Conservation (phyloP, 1,140 invertebrate species). For the Leptopilina clavipes region DNA sequence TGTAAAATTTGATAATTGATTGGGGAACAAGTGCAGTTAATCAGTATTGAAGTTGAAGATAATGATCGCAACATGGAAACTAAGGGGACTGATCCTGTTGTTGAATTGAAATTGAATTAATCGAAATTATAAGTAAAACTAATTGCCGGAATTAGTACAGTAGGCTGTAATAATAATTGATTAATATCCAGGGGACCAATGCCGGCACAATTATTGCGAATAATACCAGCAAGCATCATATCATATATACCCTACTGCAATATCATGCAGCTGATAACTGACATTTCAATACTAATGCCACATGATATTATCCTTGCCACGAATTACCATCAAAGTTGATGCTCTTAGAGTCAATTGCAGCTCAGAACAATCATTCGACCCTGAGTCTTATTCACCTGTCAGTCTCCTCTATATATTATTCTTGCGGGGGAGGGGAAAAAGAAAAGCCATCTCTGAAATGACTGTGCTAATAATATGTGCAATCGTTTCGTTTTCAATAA, state of each 20-base stretch:
- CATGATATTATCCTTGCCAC: conserved; percentile 21
- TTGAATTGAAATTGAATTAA: neutral
- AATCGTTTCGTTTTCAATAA: too few relatives aligned
- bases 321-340: conserved; percentile 33
- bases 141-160: neutral
- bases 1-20: too few relatives aligned
- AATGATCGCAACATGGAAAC: neutral
- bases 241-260: neutral
- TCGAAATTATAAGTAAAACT: conserved; percentile 6
- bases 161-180: conserved; percentile 8
- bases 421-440: neutral
- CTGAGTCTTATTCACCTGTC: conserved; percentile 17
- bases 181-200: neutral
- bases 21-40: neutral
- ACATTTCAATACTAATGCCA: conserved; percentile 27
- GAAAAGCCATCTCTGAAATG: too few relatives aligned
- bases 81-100: neutral
- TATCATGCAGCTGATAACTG: conserved; percentile 28
- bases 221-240: conserved; percentile 7
- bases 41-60: neutral
- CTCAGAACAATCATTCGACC: conserved; percentile 17
- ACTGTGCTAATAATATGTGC: too few relatives aligned
- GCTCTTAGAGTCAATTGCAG: conserved; percentile 20
- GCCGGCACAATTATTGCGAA: neutral
- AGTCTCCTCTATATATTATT: neutral